phyloP scores from a whole-genome alignment of 1,140 invertebrate species.

The Geopemphigus sp. region DNA sequence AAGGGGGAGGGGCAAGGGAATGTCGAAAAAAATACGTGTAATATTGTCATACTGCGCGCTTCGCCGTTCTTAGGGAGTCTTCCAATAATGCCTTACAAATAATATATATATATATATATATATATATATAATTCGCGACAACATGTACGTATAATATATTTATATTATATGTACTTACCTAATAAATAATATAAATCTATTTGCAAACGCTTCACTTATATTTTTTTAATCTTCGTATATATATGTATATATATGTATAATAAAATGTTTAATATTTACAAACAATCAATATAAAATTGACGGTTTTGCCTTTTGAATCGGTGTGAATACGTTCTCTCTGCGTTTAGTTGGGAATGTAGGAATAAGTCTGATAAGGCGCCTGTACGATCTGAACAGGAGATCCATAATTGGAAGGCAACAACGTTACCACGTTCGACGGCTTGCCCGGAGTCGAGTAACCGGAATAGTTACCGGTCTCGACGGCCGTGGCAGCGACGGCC shows the following conservation, averaged over 20 bases:
- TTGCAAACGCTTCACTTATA: background rate
- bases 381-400: conserved; percentile 42
- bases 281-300: background rate
- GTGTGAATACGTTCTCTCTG: conserved; percentile 39
- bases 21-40: background rate
- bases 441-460: conserved; percentile 17
- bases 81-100: conserved; percentile 9
- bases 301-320: conserved; percentile 32
- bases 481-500: background rate
- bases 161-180: conserved; percentile 24
- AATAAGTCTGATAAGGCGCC: conserved; percentile 27
- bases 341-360: conserved; percentile 40
- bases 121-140: no score
- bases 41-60: conserved; percentile 18
- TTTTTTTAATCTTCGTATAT: conserved; percentile 21
- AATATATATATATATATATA: background rate
- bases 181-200: conserved; percentile 44
- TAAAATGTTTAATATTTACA: conserved; percentile 15
- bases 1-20: background rate
- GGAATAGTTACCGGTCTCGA: background rate
- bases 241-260: no score
- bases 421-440: conserved; percentile 9
- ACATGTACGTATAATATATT: conserved; percentile 8
- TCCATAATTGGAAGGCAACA: conserved; percentile 25
- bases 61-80: no score